Evolutionary conservation across 2,888 invertebrate genomes (phyloP).

Genomic region (Tyria jacobaeae): DNA sequence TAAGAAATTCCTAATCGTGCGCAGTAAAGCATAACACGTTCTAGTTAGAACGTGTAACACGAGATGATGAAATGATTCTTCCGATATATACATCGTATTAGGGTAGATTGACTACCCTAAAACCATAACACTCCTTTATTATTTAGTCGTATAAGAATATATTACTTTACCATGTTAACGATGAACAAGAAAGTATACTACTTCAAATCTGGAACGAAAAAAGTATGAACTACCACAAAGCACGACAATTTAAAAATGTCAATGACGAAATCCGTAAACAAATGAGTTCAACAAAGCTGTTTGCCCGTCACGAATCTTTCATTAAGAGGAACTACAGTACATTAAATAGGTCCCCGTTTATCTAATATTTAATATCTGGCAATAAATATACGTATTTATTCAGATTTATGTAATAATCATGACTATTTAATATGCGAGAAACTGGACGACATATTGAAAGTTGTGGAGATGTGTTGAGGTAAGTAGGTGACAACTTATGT

Average conservation of each 20-base stretch:
- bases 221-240: neutral
- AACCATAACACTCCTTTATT: too few species aligned
- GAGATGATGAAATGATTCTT: too few species aligned
- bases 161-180: too few species aligned
- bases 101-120: too few species aligned
- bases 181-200: neutral
- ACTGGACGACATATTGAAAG: slow-evolving; percentile 63
- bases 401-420: slow-evolving; percentile 61
- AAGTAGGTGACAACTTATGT: slow-evolving; percentile 32
- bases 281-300: slow-evolving; percentile 15
- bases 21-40: too few species aligned
- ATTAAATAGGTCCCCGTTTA: slow-evolving; percentile 20
- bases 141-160: too few species aligned
- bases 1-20: too few species aligned
- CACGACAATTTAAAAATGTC: slow-evolving; percentile 6
- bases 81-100: too few species aligned
- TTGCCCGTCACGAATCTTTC: slow-evolving; percentile 23
- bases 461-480: slow-evolving; percentile 47
- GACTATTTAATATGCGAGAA: slow-evolving; percentile 62
- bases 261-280: slow-evolving; percentile 13
- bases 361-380: slow-evolving; percentile 47
- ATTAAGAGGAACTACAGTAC: slow-evolving; percentile 19
- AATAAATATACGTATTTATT: slow-evolving; percentile 54
- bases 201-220: slow-evolving; percentile 6
- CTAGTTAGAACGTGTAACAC: too few species aligned